A percentile compares a stretch with the other conserved stretches of the same genome.
Conservation (phyloP, 2,797 vertebrate genomes). For the Melanotaenia maccullochi region DNA sequence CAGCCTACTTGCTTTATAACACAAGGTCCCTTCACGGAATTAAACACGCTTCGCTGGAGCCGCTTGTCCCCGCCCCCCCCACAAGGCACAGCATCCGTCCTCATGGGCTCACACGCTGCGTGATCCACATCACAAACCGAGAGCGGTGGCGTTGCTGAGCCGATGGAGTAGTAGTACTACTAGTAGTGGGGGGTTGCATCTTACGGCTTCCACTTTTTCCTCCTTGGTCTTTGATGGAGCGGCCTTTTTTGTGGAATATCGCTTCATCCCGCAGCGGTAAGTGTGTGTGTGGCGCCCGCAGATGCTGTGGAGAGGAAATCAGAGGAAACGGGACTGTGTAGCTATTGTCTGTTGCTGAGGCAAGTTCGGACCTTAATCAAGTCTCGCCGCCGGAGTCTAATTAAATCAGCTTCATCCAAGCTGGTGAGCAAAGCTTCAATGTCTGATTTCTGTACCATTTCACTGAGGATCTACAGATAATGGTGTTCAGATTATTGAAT, state of each 20-base stretch:
- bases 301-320: slow-evolving; percentile 22
- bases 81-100: slow-evolving; percentile 70
- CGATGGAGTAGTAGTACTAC: slow-evolving; percentile 70
- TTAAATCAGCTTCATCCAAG: background rate
- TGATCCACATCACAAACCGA: slow-evolving; percentile 71
- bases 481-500: slow-evolving; percentile 9
- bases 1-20: slow-evolving; percentile 45
- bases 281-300: slow-evolving; percentile 42
- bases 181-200: slow-evolving; percentile 46
- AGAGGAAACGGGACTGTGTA: slow-evolving; percentile 46
- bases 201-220: slow-evolving; percentile 20
- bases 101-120: slow-evolving; percentile 70
- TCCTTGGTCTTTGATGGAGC: slow-evolving; percentile 70
- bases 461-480: background rate
- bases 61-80: slow-evolving; percentile 74
- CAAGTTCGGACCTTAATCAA: slow-evolving; percentile 65
- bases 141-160: slow-evolving; percentile 38
- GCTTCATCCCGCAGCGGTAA: slow-evolving; percentile 75
- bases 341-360: slow-evolving; percentile 83
- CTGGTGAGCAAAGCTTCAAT: background rate
- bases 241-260: slow-evolving; percentile 58
- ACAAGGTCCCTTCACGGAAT: slow-evolving; percentile 60
- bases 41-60: slow-evolving; percentile 60
- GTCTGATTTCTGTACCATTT: background rate
- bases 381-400: slow-evolving; percentile 7